A percentile compares a stretch with the other conserved stretches of the same genome.
Evolutionary conservation across 2,888 invertebrate genomes (phyloP).

Genomic region (Leptinotarsa juncta): DNA sequence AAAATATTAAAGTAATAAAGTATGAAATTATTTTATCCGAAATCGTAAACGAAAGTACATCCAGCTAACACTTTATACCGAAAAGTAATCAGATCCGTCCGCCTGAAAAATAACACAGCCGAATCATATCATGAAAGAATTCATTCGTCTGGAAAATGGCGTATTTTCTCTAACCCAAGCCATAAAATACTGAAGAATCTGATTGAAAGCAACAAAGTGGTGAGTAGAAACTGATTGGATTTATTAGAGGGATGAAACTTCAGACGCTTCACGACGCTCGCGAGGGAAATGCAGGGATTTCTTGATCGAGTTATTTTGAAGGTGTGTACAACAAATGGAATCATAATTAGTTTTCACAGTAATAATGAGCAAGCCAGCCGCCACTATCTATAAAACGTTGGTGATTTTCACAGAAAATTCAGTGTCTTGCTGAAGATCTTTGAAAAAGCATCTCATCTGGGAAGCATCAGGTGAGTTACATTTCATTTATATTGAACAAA

Average conservation of each 20-base stretch:
- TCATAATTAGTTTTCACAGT: constrained; percentile 46
- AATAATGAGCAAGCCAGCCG: constrained; percentile 1
- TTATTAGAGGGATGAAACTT: constrained; percentile 28
- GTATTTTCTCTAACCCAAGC: not conserved
- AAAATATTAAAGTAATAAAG: no score
- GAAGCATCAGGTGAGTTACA: constrained; percentile 6
- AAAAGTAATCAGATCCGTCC: no score
- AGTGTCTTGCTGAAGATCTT: constrained; percentile 29
- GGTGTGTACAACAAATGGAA: constrained; percentile 49
- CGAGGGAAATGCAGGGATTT: constrained; percentile 47
- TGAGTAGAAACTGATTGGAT: constrained; percentile 35
- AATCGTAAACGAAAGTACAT: no score
- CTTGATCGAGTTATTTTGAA: constrained; percentile 50
- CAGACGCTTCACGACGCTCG: constrained; percentile 29
- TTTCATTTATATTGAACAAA: not conserved
- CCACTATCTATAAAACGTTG: constrained; percentile 15
- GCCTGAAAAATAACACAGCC: not conserved
- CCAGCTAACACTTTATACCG: no score
- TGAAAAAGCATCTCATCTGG: not conserved
- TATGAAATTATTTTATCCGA: no score
- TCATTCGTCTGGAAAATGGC: not conserved
- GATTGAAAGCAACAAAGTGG: constrained; percentile 28
- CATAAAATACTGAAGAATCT: not conserved
- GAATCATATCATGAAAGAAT: not conserved
- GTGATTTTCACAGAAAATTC: constrained; percentile 37